Base-by-base conservation (phyloP, 2,113 vertebrate genomes). In the Prochilodus magdalenae region DNA sequence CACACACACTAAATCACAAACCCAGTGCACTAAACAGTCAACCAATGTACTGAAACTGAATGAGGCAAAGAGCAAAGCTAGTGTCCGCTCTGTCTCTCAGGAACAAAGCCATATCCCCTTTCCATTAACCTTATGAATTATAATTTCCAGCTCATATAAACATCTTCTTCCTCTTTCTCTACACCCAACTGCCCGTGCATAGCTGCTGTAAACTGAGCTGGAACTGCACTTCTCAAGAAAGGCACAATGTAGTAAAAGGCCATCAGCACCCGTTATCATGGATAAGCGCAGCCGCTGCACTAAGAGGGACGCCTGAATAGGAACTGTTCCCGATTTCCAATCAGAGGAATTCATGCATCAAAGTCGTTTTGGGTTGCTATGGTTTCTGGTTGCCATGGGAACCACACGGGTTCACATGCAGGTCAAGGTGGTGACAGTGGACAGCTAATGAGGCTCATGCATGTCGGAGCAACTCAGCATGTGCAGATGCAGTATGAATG, bases 201-300 rank as follows among this genome's bases (percentile, higher is more conserved):
- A 51, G 70, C 65, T 73, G 30, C 72, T 57, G 72, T 67, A 81
- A 67, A 65, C 40, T 55, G 60, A 53, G 47, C 33, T 26, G 75
- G 26, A 80, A 86, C 49, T 60, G n/a, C 29, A 74, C 87, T 55
- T 82, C 51, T 70, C 44, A 74, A 85, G 33, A 76, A 93, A 94
- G 93, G 92, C 93, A 94, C 92, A 86, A 87, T 87, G 86, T 85
- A 85, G 80, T 76, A 85, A 88, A 44, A 87, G 86, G 84, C 76
- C 73, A 82, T 82, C 84, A 74, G 70, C 85, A 87, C 77, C 81
- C 63, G 51, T 27, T 63, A 57, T 20, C 26, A 70, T 44, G 62
- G 57, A 73, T 22, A 36, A 80, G 69, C 70, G 33, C 73, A 75
- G 73, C 62, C 15, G 27, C 30, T 69, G 49, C 22, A 57, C 53